Evolutionary conservation across 2,113 vertebrate species (phyloP), one percentile per base, ranked within the genome.

Genomic region (Entomyzon cyanotis): DNA sequence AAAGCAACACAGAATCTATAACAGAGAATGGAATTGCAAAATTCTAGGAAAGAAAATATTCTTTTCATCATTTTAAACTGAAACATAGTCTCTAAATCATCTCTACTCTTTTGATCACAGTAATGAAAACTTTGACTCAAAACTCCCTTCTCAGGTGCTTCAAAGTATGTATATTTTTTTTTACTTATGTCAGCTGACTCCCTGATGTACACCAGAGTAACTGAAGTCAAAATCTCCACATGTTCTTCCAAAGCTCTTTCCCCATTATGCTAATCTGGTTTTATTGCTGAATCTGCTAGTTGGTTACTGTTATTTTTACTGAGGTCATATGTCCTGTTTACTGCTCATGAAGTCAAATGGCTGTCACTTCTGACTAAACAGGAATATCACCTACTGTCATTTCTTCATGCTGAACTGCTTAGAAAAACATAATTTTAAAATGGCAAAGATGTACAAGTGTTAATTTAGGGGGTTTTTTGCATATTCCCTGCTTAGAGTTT

Each of bases 251-350:
- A 20, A 46, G 41, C 55, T 84, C 60, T 70, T 92, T 95, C 41
- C 5, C n/a, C 31, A 59, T 75, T 89, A 85, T 50, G 30, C 50
- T 94, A 59, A 81, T 94, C 33, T 63, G 79, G 15, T 87, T 95
- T 95, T 96, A 87, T 64, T 91, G 75, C 58, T 81, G 67, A 93
- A 77, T 83, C 59, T 89, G 59, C 53, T 90, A 35, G 46, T 47
- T 85, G 10, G 21, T 93, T 96, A 35, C 63, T 81, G 60, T 75
- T 94, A 64, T 77, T 90, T 95, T 97, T 94, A 95, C 56, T 82
- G 83, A 90, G 84, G 85, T 78, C 2, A 0, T 87, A 83, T 46
- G 70, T 94, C 87, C 68, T 87, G 30, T 83, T 97, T 95, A 76
- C 75, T 91, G 44, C 37, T 94, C 75, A 64, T 58, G 82, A 96